Evolutionary conservation across 2,113 vertebrate species (phyloP).

Genomic region (Gymnocephalus cernua): DNA sequence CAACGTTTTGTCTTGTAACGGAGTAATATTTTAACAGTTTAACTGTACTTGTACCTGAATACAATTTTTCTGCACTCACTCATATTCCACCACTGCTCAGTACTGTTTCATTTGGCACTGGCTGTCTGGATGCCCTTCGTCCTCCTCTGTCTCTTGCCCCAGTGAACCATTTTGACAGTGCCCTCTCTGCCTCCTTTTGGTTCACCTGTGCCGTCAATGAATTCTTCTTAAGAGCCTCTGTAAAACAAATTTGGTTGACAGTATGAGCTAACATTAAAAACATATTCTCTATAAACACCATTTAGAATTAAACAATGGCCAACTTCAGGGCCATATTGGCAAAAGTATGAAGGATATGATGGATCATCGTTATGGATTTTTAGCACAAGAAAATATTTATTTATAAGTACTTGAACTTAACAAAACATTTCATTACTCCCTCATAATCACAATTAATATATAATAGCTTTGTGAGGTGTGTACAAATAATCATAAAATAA

Average conservation of each 20-base stretch:
- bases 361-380: no score
- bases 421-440: no score
- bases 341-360: no score
- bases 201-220: neutral
- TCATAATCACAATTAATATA: no score
- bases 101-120: conserved; percentile 15
- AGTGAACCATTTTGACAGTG: conserved; percentile 13
- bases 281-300: conserved; percentile 3
- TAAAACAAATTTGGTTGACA: conserved; percentile 21
- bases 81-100: neutral
- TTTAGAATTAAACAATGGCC: neutral
- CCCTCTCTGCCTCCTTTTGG: conserved; percentile 18
- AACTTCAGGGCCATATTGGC: no score
- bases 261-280: conserved; percentile 1
- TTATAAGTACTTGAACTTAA: no score
- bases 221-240: conserved; percentile 7
- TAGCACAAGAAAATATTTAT: no score
- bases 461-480: no score
- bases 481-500: no score
- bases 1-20: neutral
- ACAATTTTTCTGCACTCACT: neutral
- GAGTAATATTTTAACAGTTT: neutral
- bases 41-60: neutral
- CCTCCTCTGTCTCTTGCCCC: conserved; percentile 22
- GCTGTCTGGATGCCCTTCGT: conserved; percentile 8